phyloP scores from a whole-genome alignment of 2,888 invertebrate genomes.

The Pyrocoelia pectoralis region DNA sequence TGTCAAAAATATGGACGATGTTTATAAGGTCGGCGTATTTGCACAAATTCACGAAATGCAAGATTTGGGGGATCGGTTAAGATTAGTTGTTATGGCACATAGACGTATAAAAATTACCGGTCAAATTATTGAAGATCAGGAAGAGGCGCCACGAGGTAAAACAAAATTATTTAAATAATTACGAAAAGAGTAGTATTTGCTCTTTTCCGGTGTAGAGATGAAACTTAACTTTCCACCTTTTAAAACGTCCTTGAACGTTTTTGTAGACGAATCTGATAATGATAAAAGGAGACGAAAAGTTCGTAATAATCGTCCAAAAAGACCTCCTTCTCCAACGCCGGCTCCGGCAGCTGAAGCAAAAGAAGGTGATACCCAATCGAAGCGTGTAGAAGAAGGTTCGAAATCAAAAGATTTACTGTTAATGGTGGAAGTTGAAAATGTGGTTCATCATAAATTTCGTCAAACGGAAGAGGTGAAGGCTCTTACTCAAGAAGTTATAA shows the following conservation, averaged over 20 bases:
- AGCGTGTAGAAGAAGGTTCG: slow-evolving; percentile 30
- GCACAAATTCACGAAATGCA: slow-evolving; percentile 98
- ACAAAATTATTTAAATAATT: neutral
- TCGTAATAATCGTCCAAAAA: slow-evolving; percentile 56
- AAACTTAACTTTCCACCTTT: slow-evolving; percentile 84
- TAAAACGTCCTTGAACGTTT: slow-evolving; percentile 83
- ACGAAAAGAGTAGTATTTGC: slow-evolving; percentile 6
- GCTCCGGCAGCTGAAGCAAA: slow-evolving; percentile 26
- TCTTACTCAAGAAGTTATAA: slow-evolving; percentile 94
- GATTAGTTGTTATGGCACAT: slow-evolving; percentile 95
- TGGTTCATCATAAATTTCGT: slow-evolving; percentile 86
- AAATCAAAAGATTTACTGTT: slow-evolving; percentile 66
- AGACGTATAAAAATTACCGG: slow-evolving; percentile 83
- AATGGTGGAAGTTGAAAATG: slow-evolving; percentile 95
- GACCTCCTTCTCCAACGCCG: no score
- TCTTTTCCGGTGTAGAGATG: slow-evolving; percentile 65
- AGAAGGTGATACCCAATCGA: slow-evolving; percentile 10
- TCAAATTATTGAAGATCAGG: slow-evolving; percentile 78
- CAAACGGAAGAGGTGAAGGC: slow-evolving; percentile 97
- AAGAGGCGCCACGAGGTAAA: slow-evolving; percentile 61
- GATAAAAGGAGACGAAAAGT: slow-evolving; percentile 65
- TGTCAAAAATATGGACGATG: slow-evolving; percentile 82
- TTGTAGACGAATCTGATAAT: slow-evolving; percentile 77
- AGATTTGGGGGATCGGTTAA: slow-evolving; percentile 88
- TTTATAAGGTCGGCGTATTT: slow-evolving; percentile 93